Conservation (phyloP, 2,113 vertebrate genomes). For the Cyprinus carpio region DNA sequence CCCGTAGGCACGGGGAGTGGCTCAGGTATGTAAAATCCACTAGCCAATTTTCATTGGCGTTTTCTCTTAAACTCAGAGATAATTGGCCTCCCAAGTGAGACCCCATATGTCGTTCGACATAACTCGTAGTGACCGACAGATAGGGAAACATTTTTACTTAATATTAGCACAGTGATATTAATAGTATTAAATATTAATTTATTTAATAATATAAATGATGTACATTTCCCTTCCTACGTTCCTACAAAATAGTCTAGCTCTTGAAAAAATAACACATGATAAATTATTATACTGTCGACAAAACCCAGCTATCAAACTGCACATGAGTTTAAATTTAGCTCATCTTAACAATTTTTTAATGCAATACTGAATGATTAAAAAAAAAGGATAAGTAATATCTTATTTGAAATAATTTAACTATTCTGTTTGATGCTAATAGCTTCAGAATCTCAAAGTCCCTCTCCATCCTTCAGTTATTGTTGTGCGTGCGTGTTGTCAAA, state of each 20-base stretch:
- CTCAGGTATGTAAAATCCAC: too few relatives aligned
- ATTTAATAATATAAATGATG: neutral
- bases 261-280: neutral
- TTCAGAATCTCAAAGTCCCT: neutral
- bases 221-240: too few relatives aligned
- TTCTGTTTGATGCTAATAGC: neutral
- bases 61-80: too few relatives aligned
- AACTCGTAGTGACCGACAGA: too few relatives aligned
- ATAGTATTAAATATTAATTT: neutral
- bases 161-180: neutral
- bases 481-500: constrained; percentile 39
- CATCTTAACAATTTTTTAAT: too few relatives aligned
- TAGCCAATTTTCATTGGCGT: too few relatives aligned
- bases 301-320: neutral
- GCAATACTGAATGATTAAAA: neutral
- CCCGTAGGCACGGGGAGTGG: too few relatives aligned
- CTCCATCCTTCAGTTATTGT: neutral
- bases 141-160: too few relatives aligned
- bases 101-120: too few relatives aligned
- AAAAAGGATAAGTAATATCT: constrained; percentile 1
- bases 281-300: neutral
- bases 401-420: neutral
- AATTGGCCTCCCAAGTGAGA: too few relatives aligned
- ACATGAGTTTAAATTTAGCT: too few relatives aligned
- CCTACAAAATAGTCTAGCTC: neutral